A percentile compares a stretch with the other conserved stretches of the same genome.
Evolutionary conservation across 2,113 vertebrate genomes (phyloP).

Genomic region (Nannospalax galili): DNA sequence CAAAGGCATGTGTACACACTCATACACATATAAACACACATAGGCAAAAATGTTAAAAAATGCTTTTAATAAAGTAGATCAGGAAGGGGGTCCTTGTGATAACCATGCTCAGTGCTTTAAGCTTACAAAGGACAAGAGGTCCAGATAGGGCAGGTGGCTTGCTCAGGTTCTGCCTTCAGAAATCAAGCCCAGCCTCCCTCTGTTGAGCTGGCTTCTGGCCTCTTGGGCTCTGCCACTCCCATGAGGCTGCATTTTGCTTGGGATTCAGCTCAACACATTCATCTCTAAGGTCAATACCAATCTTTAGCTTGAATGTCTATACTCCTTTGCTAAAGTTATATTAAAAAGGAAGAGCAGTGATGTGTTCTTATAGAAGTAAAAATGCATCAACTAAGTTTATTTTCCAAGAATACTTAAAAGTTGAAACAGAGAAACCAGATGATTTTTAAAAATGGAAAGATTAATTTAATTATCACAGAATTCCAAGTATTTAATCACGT

Average conservation of each 20-base stretch:
- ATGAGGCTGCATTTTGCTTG: not conserved
- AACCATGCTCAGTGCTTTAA: not conserved
- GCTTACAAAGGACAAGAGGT: not conserved
- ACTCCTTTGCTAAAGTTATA: constrained; percentile 37
- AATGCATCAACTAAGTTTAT: constrained; percentile 28
- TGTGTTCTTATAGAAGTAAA: constrained; percentile 46
- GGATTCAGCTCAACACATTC: not conserved
- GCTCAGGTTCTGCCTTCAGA: accelerated
- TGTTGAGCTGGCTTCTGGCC: not conserved
- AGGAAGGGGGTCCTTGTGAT: not conserved
- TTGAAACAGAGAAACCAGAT: constrained; percentile 47
- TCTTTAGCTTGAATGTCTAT: too few relatives aligned
- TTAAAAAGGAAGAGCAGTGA: constrained; percentile 37
- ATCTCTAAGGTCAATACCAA: constrained; percentile 15
- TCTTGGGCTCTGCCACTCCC: not conserved
- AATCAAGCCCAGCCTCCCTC: not conserved
- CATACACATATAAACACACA: too few relatives aligned
- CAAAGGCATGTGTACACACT: too few relatives aligned
- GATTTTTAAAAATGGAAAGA: constrained; percentile 42
- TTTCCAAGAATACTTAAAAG: constrained; percentile 24
- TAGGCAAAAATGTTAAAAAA: too few relatives aligned
- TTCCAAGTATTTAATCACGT: constrained; percentile 61
- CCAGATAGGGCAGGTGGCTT: not conserved
- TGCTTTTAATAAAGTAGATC: not conserved
- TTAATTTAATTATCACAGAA: constrained; percentile 56